Evolutionary conservation across 1,140 invertebrate genomes (phyloP).

Genomic region (Drosophila tani): DNA sequence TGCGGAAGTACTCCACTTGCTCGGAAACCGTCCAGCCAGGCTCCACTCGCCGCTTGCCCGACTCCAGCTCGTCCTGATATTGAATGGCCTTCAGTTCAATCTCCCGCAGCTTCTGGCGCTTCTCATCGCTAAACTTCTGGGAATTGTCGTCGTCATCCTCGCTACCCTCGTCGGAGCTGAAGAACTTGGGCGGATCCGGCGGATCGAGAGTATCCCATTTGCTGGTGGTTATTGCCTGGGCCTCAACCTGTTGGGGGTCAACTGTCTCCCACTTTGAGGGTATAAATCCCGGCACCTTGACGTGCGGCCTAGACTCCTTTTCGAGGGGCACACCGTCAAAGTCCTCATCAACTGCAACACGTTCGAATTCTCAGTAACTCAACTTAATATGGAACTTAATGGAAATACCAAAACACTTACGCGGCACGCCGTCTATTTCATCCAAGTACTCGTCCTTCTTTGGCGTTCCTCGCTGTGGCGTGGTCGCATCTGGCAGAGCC

Average conservation of each 20-base stretch:
- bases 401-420: slow-evolving; percentile 84
- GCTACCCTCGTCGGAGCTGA: slow-evolving; percentile 71
- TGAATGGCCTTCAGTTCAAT: slow-evolving; percentile 97
- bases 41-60: slow-evolving; percentile 91
- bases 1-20: slow-evolving; percentile 96
- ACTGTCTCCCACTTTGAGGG: slow-evolving; percentile 98
- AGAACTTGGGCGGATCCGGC: slow-evolving; percentile 81
- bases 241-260: slow-evolving; percentile 91
- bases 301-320: slow-evolving; percentile 66
- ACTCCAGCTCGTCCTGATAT: slow-evolving; percentile 98
- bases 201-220: slow-evolving; percentile 91
- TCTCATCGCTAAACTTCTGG: slow-evolving; percentile 89
- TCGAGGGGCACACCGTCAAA: slow-evolving; percentile 93
- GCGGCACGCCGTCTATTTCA: slow-evolving; percentile 91
- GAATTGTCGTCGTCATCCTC: slow-evolving; percentile 62
- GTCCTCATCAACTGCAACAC: slow-evolving; percentile 91
- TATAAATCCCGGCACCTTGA: slow-evolving; percentile 89
- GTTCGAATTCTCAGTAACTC: neutral
- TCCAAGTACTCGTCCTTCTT: slow-evolving; percentile 85
- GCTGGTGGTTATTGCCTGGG: slow-evolving; percentile 94
- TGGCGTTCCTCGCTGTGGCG: slow-evolving; percentile 59
- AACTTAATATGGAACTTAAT: neutral
- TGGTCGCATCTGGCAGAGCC: slow-evolving; percentile 75
- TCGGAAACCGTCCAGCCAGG: slow-evolving; percentile 91
- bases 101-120: slow-evolving; percentile 93